These are phyloP conservation scores for Porites cylindrica DNA, from an alignment of 92 coral and sea anemone genomes.

Conservation along the genomic window DNA sequence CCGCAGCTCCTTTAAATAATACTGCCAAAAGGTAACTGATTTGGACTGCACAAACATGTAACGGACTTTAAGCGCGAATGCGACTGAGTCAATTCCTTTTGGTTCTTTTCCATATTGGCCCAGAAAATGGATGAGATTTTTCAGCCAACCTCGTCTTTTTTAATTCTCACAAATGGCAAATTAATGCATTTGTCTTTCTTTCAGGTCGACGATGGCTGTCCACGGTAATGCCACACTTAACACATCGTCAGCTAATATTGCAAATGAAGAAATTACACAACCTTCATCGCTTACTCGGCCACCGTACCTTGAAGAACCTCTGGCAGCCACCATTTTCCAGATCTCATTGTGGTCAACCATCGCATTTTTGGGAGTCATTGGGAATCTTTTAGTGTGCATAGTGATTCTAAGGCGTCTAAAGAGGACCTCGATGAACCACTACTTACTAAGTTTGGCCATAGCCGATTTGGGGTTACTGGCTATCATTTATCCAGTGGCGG, in stretches of 20 bases:
- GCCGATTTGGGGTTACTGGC: conserved; percentile 83
- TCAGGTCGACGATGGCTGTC: too few species aligned
- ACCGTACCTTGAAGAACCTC: conserved; percentile 46
- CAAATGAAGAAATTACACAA: background rate
- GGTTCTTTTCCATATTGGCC: too few species aligned
- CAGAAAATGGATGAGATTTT: too few species aligned
- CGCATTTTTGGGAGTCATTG: conserved; percentile 77
- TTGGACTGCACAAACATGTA: too few species aligned
- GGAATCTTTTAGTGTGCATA: conserved; percentile 75
- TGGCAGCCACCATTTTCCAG: conserved; percentile 56
- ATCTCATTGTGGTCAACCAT: conserved; percentile 59
- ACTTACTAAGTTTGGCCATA: conserved; percentile 76
- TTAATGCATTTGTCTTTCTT: too few species aligned
- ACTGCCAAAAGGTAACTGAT: too few species aligned
- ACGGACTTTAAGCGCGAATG: too few species aligned
- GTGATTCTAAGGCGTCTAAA: conserved; percentile 69
- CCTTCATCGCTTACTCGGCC: background rate
- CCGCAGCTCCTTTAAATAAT: too few species aligned
- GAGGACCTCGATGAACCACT: conserved; percentile 71
- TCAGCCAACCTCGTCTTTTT: too few species aligned
- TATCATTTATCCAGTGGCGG: conserved; percentile 69
- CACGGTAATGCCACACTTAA: too few species aligned
- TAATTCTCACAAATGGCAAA: too few species aligned
- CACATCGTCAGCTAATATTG: background rate
- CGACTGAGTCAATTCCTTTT: too few species aligned